Evolutionary conservation across 2,797 vertebrate species (phyloP).

Genomic region (Ceryle rudis): DNA sequence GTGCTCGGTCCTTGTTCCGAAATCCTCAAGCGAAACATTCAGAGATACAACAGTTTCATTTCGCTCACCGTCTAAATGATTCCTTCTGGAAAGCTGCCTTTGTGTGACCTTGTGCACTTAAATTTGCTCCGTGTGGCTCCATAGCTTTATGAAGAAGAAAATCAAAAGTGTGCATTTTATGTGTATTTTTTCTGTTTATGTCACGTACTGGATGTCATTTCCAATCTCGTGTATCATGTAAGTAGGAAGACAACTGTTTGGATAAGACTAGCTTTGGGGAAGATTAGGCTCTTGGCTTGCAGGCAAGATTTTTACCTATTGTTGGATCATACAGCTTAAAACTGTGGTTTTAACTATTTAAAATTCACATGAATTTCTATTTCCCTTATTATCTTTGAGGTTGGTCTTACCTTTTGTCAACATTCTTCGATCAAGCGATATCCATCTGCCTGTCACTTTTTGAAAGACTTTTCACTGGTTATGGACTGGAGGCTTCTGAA

Average conservation of each 20-base stretch:
- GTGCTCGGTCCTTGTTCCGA: slow-evolving; percentile 96
- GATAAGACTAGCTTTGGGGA: background rate
- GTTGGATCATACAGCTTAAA: background rate
- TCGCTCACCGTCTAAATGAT: slow-evolving; percentile 91
- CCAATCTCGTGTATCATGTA: background rate
- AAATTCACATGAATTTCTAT: background rate
- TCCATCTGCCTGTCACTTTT: slow-evolving; percentile 1
- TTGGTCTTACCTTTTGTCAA: background rate
- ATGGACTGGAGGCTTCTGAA: background rate
- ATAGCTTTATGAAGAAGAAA: slow-evolving; percentile 81
- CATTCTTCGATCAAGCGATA: background rate
- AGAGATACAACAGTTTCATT: slow-evolving; percentile 99
- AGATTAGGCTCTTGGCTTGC: background rate
- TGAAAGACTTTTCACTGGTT: background rate
- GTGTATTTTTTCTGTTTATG: slow-evolving; percentile 62
- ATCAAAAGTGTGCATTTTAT: slow-evolving; percentile 57
- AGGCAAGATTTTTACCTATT: slow-evolving; percentile 4
- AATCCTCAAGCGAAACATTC: slow-evolving; percentile 97
- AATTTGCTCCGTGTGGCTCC: slow-evolving; percentile 81
- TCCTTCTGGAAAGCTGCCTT: slow-evolving; percentile 62
- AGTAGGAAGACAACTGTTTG: background rate
- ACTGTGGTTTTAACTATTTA: slow-evolving; percentile 17
- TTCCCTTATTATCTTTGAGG: background rate
- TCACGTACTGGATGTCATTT: slow-evolving; percentile 71
- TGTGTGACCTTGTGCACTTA: slow-evolving; percentile 81